Evolutionary conservation across 2,797 vertebrate genomes (phyloP), one percentile per base, ranked within the genome.

Genomic region (Pteronotus mesoamericanus): DNA sequence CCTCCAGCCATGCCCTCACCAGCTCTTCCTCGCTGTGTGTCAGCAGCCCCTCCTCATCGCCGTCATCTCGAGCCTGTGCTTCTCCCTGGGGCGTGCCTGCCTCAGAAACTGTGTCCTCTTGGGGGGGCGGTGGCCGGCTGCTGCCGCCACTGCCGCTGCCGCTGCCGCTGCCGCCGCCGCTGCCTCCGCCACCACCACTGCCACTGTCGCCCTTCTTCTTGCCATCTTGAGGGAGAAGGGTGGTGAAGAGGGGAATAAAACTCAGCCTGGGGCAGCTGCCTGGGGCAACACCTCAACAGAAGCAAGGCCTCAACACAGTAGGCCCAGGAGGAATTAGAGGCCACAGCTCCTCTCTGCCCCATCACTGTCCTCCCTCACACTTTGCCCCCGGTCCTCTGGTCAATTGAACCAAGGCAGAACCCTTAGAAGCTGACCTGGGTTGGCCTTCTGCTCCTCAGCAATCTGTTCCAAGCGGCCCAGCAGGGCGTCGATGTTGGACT

Each of bases 401-500:
- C n/a, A n/a, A n/a, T n/a, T n/a, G 12, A 89, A 29, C 64, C 0
- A 55, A 3, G 42, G 37, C 5, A 83, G 6, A 55, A 84, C 34
- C 21, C 44, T 69, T 39, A 24, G 87, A 82, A 34, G 66, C 98
- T 98, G 94, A 99, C 99, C 99, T 99, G 99, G 84, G 11, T 98
- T 96, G 57, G 98, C 97, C 97, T 98, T 99, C 97, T 99, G 99
- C 55, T 99, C 99, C 78, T 99, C 99, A 39, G 99, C 99, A n/a
- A 99, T 99, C 98, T 99, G 99, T 96, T 99, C 99, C 98, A 99
- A 98, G 95, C 99, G 98, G 89, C 99, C 99, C 97, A 99, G 98
- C 87, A 99, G 98, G 46, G 99, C 99, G 12, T 99, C 99, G 0
- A 99, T 99, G 99, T 99, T 99, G 96, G 99, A 99, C 98, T 99